Percentiles rank a stretch among this genome's conserved stretches.
phyloP scores from a whole-genome alignment of 2,888 invertebrate species.

The Torymus texanus region DNA sequence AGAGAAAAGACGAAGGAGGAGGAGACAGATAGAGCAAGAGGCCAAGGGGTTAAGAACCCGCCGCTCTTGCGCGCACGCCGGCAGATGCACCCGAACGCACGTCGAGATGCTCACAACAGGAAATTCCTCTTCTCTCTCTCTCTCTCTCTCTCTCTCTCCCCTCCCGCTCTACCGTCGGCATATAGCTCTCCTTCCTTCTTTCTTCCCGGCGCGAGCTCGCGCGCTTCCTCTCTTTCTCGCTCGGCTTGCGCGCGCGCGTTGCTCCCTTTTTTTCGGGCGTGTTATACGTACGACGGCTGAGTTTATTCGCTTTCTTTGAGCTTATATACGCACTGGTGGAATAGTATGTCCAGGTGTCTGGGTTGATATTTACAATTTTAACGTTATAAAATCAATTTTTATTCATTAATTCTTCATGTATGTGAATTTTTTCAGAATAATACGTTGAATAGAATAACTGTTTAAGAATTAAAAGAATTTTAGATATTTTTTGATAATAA shows the following conservation, averaged over 20 bases:
- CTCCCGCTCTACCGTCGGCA: slow-evolving; percentile 20
- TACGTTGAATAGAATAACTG: too few relatives aligned
- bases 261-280: not conserved
- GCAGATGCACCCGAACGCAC: slow-evolving; percentile 60
- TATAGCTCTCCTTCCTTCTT: slow-evolving; percentile 47
- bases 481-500: too few relatives aligned
- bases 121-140: slow-evolving; percentile 68
- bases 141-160: slow-evolving; percentile 39
- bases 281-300: not conserved
- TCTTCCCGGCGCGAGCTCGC: not conserved
- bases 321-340: too few relatives aligned
- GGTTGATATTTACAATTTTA: too few relatives aligned
- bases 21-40: slow-evolving; percentile 49
- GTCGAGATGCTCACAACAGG: slow-evolving; percentile 73
- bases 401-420: too few relatives aligned
- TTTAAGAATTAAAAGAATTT: too few relatives aligned
- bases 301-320: not conserved
- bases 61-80: slow-evolving; percentile 31
- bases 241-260: slow-evolving; percentile 15
- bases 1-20: slow-evolving; percentile 47
- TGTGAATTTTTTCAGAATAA: too few relatives aligned
- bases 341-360: too few relatives aligned
- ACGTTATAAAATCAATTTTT: too few relatives aligned
- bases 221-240: slow-evolving; percentile 41
- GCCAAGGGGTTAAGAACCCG: slow-evolving; percentile 52